Evolutionary conservation across 2,888 invertebrate species (phyloP).

Genomic region (Keiferia lycopersicella): DNA sequence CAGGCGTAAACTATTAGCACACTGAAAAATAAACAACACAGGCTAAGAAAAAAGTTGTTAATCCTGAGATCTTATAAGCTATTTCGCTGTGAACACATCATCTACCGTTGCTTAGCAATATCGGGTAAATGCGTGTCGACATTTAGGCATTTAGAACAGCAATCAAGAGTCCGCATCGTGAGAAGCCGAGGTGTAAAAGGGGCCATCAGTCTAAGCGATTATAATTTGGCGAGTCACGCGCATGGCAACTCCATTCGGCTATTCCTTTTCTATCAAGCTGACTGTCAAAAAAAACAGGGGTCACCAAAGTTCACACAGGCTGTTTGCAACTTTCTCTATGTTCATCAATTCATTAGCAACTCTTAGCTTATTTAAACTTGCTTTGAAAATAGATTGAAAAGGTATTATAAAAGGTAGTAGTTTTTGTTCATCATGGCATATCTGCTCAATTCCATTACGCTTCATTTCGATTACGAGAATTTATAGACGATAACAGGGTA

Average conservation of each 20-base stretch:
- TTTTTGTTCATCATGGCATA: too few relatives aligned
- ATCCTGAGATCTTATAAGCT: too few relatives aligned
- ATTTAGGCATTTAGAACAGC: neutral
- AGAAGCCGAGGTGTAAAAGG: slow-evolving; percentile 14
- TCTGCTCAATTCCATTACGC: too few relatives aligned
- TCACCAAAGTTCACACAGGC: neutral
- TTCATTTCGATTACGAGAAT: too few relatives aligned
- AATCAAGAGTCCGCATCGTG: slow-evolving; percentile 1
- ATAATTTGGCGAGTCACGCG: slow-evolving; percentile 14
- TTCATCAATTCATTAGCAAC: neutral
- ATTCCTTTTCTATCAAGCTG: slow-evolving; percentile 4
- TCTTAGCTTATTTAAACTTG: neutral
- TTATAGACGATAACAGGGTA: too few relatives aligned
- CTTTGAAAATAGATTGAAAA: neutral
- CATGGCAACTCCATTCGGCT: neutral
- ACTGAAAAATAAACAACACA: neutral
- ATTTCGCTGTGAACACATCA: too few relatives aligned
- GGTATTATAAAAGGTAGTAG: neutral
- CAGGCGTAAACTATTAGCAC: too few relatives aligned
- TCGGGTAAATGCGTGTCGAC: neutral
- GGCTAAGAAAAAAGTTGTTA: too few relatives aligned
- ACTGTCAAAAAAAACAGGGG: slow-evolving; percentile 8
- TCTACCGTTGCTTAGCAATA: neutral
- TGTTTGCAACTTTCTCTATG: slow-evolving; percentile 9
- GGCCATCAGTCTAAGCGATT: neutral